Percentiles rank a stretch among this genome's conserved stretches.
These are phyloP conservation scores for Rafetus swinhoei DNA, from an alignment of 2,113 vertebrate species.

Conservation along the genomic window DNA sequence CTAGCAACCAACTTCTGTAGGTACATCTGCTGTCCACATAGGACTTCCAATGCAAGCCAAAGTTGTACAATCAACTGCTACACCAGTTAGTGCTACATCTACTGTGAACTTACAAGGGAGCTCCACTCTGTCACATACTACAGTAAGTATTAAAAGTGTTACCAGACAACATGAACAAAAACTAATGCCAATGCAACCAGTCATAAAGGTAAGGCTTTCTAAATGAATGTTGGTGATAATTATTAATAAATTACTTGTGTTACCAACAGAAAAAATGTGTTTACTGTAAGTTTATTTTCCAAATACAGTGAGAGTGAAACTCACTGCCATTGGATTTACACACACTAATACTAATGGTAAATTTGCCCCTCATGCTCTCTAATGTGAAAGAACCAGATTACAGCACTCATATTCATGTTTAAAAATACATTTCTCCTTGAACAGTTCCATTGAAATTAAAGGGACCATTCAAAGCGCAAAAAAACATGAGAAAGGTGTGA, in stretches of 20 bases:
- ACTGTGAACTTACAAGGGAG: slow-evolving; percentile 73
- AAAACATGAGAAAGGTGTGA: not conserved
- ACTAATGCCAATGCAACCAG: not conserved
- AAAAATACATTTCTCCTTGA: not conserved
- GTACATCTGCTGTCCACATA: slow-evolving; percentile 45
- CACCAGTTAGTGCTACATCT: slow-evolving; percentile 53
- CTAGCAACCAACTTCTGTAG: slow-evolving; percentile 52
- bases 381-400: not conserved
- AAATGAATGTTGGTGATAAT: not conserved
- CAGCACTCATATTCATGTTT: not conserved
- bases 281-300: not conserved
- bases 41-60: slow-evolving; percentile 77
- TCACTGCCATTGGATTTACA: not conserved
- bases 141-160: slow-evolving; percentile 46
- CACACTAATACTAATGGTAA: not conserved
- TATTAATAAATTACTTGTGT: not conserved
- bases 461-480: not conserved
- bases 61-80: slow-evolving; percentile 75
- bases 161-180: not conserved
- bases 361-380: not conserved
- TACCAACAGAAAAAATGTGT: not conserved
- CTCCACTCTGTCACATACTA: slow-evolving; percentile 66
- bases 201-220: not conserved
- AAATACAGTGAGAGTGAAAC: rapidly evolving
- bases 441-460: not conserved